Percentiles rank a stretch among this genome's conserved stretches.
These are phyloP conservation scores for Rhopalosiphum nymphaeae DNA, from an alignment of 2,888 invertebrate genomes.

Conservation along the genomic window DNA sequence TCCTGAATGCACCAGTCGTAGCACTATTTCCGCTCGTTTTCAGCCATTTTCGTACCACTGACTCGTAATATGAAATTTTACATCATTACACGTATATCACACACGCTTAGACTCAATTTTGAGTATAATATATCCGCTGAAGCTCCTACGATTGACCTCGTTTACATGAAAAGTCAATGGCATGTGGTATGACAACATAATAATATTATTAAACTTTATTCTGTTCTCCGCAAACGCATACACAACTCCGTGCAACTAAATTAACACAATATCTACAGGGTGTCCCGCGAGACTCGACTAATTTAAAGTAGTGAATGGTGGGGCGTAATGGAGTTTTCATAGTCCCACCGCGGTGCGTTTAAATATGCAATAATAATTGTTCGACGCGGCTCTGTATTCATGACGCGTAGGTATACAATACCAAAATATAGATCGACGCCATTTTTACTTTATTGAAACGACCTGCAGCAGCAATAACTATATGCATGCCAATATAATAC, in stretches of 20 bases:
- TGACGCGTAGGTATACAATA: neutral
- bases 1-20: neutral
- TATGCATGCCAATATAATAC: neutral
- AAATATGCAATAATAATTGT: conserved; percentile 23
- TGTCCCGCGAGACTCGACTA: conserved; percentile 27
- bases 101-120: neutral
- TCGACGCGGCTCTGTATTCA: neutral
- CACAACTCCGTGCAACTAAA: neutral
- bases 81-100: neutral
- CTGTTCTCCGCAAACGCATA: neutral
- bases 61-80: neutral
- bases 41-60: neutral
- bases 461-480: neutral
- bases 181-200: neutral
- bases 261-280: neutral
- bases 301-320: neutral
- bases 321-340: conserved; percentile 23
- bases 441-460: neutral
- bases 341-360: neutral
- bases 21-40: neutral
- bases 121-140: neutral
- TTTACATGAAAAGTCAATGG: neutral
- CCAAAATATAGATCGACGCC: neutral
- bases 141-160: neutral
- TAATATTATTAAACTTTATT: conserved; percentile 13